Percentiles rank a stretch among this genome's conserved stretches.
phyloP scores from a whole-genome alignment of 2,888 invertebrate species.

The Gnatocerus cornutus region DNA sequence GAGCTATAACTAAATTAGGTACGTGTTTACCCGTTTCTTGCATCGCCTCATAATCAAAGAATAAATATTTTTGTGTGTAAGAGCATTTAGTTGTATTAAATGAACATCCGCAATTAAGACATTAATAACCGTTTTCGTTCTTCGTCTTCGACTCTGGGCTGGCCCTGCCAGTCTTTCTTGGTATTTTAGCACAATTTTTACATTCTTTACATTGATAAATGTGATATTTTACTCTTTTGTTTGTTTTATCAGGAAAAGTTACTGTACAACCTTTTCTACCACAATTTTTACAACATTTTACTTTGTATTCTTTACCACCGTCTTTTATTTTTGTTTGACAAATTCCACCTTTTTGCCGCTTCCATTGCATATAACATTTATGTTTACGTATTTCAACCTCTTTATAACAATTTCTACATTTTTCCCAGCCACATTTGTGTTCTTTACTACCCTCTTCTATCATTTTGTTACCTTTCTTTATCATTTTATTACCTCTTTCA shows the following conservation, averaged over 20 bases:
- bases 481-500: slow-evolving; percentile 23
- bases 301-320: too few species aligned
- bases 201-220: slow-evolving; percentile 43
- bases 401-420: slow-evolving; percentile 39
- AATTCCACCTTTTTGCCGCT: slow-evolving; percentile 36
- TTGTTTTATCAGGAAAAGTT: slow-evolving; percentile 30
- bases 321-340: slow-evolving; percentile 30
- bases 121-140: slow-evolving; percentile 32
- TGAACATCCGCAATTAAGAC: slow-evolving; percentile 39
- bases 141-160: slow-evolving; percentile 1
- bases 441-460: slow-evolving; percentile 37
- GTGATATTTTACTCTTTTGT: slow-evolving; percentile 24
- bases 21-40: slow-evolving; percentile 43
- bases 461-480: slow-evolving; percentile 14
- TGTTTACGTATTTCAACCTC: slow-evolving; percentile 33
- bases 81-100: slow-evolving; percentile 21
- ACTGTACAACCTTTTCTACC: slow-evolving; percentile 34
- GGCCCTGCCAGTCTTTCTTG: neutral
- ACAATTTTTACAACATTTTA: slow-evolving; percentile 31
- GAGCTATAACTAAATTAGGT: slow-evolving; percentile 45
- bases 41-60: slow-evolving; percentile 49
- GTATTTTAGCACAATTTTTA: slow-evolving; percentile 43
- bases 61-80: slow-evolving; percentile 46
- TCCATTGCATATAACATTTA: slow-evolving; percentile 42
- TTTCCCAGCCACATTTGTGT: slow-evolving; percentile 38